A percentile compares a stretch with the other conserved stretches of the same genome.
phyloP scores from a whole-genome alignment of 2,113 vertebrate species.

The Actenoides hombroni region DNA sequence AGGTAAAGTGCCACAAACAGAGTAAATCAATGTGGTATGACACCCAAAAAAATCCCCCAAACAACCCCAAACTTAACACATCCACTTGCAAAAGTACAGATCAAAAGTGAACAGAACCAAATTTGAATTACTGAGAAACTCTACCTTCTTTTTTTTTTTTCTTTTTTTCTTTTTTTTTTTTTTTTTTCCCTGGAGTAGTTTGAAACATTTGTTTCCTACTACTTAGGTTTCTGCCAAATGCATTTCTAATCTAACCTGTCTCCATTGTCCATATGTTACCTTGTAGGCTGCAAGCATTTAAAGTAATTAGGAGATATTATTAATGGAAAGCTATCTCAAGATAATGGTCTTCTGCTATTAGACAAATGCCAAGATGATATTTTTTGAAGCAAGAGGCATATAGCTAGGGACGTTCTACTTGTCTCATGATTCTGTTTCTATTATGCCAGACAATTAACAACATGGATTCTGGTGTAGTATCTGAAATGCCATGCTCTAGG shows the following conservation, averaged over 20 bases:
- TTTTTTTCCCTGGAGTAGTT: neutral
- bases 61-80: neutral
- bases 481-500: neutral
- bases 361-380: slow-evolving; percentile 28
- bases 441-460: neutral
- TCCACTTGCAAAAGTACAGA: neutral
- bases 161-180: neutral
- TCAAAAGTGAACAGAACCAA: neutral
- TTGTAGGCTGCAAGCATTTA: neutral
- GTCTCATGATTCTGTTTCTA: neutral
- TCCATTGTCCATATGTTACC: neutral
- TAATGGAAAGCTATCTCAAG: neutral
- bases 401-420: neutral
- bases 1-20: neutral
- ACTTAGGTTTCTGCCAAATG: neutral
- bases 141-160: neutral
- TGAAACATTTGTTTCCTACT: neutral
- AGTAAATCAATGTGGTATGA: neutral
- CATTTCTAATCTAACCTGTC: neutral
- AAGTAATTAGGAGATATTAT: neutral
- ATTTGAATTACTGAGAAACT: neutral
- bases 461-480: neutral
- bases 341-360: slow-evolving; percentile 1
- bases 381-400: neutral
- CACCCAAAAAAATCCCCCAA: neutral